Evolutionary conservation across 2,888 invertebrate genomes (phyloP), one percentile per base, ranked within the genome.

Genomic region (Tethea ocularis): DNA sequence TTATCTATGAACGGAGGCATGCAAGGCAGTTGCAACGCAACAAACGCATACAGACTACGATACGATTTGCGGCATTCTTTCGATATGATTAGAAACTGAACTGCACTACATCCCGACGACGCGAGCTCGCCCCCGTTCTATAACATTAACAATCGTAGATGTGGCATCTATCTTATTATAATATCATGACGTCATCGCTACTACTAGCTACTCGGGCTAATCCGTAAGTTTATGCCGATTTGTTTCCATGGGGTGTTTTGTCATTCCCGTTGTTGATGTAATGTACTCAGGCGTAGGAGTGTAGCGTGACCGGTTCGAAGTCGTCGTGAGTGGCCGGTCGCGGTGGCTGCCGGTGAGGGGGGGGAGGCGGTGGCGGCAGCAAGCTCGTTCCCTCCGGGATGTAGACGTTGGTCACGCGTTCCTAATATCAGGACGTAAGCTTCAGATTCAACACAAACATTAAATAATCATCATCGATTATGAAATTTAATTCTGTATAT

Each of bases 321-420:
- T 95, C 95, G 75, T 95, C 95, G 93, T 80, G 94, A 74, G 80
- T 94, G 77, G 73, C 93, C 87, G 82, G 95, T 87, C 77, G 94
- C 84, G 78, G 88, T 66, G 94, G 94, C 6, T 94, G 94, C 59
- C 94, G 94, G 54, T 82, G 84, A 57, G 82, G 84, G n/a, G 89
- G 91, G 55, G 95, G 94, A n/a, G 94, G 94, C 52, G 95, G 94
- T 17, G 95, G 94, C 17, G 95, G 95, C 67, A 96, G 94, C 72
- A 96, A 83, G 75, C 96, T 96, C 17, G 95, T 95, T 59, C 95
- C 95, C 86, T 96, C 96, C 20, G 96, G 95, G 80, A 95, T 95
- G 82, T 94, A 94, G 13, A 93, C 89, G 73, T 93, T 93, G 20
- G 92, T 93, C 33, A 95, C 95, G 17, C 95, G 93, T 75, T 95